Evolutionary conservation across 2,888 invertebrate genomes (phyloP).

Genomic region (Cephus pygmeus): DNA sequence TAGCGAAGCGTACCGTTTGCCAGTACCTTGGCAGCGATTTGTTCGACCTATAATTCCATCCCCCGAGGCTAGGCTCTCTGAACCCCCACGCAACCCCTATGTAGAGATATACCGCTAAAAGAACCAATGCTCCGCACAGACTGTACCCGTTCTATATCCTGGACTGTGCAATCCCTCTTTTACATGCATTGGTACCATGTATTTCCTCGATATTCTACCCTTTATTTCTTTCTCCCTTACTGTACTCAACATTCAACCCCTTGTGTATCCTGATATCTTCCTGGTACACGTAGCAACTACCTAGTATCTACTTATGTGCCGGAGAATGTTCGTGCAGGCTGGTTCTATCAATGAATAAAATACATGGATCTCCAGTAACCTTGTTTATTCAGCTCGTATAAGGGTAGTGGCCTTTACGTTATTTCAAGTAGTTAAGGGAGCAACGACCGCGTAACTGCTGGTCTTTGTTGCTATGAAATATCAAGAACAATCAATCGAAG

Average conservation of each 20-base stretch:
- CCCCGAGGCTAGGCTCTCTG: background rate
- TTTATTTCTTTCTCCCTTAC: background rate
- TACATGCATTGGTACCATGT: background rate
- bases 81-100: background rate
- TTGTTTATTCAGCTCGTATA: background rate
- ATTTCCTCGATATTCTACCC: background rate
- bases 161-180: background rate
- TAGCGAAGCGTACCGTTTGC: background rate
- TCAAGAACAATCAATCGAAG: background rate
- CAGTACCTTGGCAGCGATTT: background rate
- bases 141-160: background rate
- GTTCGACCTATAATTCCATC: background rate
- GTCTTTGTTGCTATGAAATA: background rate
- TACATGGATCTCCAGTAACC: background rate
- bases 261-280: background rate
- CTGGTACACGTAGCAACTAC: background rate
- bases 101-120: background rate
- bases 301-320: background rate
- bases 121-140: background rate
- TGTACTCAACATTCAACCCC: background rate
- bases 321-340: background rate
- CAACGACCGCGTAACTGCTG: background rate
- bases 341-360: background rate
- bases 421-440: background rate
- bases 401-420: background rate